Conservation (phyloP, 2,797 vertebrate species). For the Petrocephalus sullivani region DNA sequence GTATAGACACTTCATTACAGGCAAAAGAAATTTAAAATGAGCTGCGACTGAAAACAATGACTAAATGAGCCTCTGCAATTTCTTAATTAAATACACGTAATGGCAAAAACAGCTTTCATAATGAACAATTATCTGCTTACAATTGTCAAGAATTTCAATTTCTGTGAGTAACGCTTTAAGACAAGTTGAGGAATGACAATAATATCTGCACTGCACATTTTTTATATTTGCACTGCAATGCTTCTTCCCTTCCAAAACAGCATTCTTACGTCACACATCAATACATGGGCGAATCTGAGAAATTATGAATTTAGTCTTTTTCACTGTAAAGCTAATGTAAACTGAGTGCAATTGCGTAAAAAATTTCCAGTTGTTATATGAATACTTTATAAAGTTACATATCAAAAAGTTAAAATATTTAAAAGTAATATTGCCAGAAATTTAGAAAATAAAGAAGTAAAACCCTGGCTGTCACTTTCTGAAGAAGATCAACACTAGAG, state of each 20-base stretch:
- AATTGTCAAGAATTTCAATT: constrained; percentile 26
- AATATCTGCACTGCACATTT: constrained; percentile 76
- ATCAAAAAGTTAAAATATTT: background rate
- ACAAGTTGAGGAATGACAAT: constrained; percentile 63
- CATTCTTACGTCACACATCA: constrained; percentile 56
- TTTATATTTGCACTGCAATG: constrained; percentile 68
- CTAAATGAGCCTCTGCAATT: constrained; percentile 41
- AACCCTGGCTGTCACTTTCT: background rate
- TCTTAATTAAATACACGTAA: constrained; percentile 28
- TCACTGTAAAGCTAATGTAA: background rate
- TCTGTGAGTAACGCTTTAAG: background rate
- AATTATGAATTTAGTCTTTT: background rate
- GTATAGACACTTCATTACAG: constrained; percentile 62
- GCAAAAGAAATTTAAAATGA: constrained; percentile 56
- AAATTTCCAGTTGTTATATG: background rate
- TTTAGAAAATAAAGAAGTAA: background rate
- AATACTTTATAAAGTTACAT: background rate
- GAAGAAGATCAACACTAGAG: background rate
- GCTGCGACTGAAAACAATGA: constrained; percentile 51
- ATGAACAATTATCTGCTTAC: constrained; percentile 39
- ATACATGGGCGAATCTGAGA: background rate
- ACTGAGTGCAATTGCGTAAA: background rate
- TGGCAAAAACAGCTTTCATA: constrained; percentile 23
- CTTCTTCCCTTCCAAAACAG: constrained; percentile 65
- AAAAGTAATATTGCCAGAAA: background rate